These are phyloP conservation scores for Phasianus colchicus DNA, from an alignment of 2,113 vertebrate genomes.

Conservation along the genomic window DNA sequence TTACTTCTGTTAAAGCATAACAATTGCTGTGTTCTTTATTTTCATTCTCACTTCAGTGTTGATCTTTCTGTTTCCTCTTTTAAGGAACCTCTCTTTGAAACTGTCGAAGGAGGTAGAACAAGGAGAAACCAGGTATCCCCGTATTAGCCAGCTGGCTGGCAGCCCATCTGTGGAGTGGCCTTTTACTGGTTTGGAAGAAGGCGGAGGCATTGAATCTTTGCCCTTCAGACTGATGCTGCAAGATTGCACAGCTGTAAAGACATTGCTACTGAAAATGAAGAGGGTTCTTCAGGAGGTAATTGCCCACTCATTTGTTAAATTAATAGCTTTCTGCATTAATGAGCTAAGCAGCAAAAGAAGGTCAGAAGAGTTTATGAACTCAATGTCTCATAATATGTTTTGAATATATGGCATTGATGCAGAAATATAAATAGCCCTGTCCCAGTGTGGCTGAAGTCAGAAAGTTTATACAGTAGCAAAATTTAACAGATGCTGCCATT, in stretches of 20 bases:
- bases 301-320: conserved; percentile 1
- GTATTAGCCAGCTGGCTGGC: conserved; percentile 69
- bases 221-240: conserved; percentile 95
- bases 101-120: conserved; percentile 79
- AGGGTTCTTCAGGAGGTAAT: conserved; percentile 96
- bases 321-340: neutral
- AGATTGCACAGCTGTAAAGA: conserved; percentile 96
- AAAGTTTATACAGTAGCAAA: neutral
- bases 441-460: neutral
- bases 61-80: conserved; percentile 17
- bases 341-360: conserved; percentile 4
- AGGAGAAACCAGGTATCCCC: conserved; percentile 72
- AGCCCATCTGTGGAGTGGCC: conserved; percentile 84
- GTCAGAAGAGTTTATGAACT: conserved; percentile 25
- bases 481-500: neutral
- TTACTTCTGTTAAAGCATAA: neutral
- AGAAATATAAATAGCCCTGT: neutral
- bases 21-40: neutral
- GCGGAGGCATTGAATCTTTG: conserved; percentile 86
- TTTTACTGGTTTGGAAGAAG: conserved; percentile 83
- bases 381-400: neutral
- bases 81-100: conserved; percentile 80
- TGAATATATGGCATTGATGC: neutral
- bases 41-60: neutral
- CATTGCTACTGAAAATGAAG: conserved; percentile 91